A percentile compares a stretch with the other conserved stretches of the same genome.
Evolutionary conservation across 1,140 invertebrate genomes (phyloP).

Genomic region (Cheumatopsyche charites): DNA sequence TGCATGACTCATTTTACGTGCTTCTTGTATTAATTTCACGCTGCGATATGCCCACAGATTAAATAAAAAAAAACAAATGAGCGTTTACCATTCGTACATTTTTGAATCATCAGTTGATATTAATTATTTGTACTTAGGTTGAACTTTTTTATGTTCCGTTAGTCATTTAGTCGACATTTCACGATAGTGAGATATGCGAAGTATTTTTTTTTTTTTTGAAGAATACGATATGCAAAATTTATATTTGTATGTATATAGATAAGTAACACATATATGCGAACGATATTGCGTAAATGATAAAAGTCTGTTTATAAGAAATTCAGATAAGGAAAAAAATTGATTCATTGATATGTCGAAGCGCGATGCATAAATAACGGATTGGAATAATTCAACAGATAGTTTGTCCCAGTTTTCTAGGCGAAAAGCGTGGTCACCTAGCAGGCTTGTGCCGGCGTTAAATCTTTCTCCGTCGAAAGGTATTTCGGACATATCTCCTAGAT

Average conservation of each 20-base stretch:
- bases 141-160: too few relatives aligned
- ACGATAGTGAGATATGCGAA: too few relatives aligned
- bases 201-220: too few relatives aligned
- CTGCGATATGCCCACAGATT: not conserved
- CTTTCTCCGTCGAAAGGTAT: conserved; percentile 19
- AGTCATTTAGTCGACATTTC: too few relatives aligned
- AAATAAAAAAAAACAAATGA: not conserved
- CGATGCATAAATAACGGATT: conserved; percentile 16
- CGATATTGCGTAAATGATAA: too few relatives aligned
- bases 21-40: not conserved
- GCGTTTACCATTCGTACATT: too few relatives aligned
- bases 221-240: too few relatives aligned
- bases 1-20: not conserved
- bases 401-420: not conserved
- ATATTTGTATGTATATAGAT: too few relatives aligned
- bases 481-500: conserved; percentile 20
- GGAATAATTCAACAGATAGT: conserved; percentile 6
- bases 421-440: conserved; percentile 2
- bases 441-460: conserved; percentile 9
- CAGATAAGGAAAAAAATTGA: not conserved
- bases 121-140: too few relatives aligned
- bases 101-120: too few relatives aligned
- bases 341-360: not conserved
- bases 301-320: too few relatives aligned
- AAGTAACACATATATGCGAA: too few relatives aligned